Evolutionary conservation across 64 coral and sea anemone genomes (phyloP).

Genomic region (Anthopleura sola): DNA sequence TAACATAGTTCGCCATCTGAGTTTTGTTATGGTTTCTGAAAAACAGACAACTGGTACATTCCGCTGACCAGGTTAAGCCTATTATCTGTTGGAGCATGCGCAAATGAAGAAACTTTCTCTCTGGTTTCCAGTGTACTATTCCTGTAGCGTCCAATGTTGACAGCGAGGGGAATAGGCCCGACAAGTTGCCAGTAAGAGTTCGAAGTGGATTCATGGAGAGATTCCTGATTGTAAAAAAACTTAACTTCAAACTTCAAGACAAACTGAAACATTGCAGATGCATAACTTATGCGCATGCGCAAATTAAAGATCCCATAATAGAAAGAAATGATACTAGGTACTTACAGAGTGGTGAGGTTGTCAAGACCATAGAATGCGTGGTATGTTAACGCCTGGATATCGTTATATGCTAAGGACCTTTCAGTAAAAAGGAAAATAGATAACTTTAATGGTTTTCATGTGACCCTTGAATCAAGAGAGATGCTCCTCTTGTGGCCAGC

Average conservation of each 20-base stretch:
- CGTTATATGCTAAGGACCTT: not conserved
- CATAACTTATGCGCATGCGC: no score
- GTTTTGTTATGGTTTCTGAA: not conserved
- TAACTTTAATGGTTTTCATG: no score
- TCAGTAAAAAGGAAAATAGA: not conserved
- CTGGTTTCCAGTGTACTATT: not conserved
- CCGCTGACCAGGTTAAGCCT: not conserved
- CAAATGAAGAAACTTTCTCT: not conserved
- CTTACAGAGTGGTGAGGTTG: not conserved
- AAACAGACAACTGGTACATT: not conserved
- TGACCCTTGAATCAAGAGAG: no score
- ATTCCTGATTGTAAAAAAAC: not conserved
- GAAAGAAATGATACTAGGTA: not conserved
- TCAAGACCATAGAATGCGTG: not conserved
- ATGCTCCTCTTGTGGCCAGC: no score
- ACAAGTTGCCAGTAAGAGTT: not conserved
- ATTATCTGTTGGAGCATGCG: not conserved
- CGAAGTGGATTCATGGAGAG: not conserved
- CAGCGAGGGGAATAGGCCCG: not conserved
- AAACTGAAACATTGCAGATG: no score
- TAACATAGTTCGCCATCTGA: no score
- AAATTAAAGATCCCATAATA: no score
- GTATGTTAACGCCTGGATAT: not conserved
- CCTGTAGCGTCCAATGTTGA: not conserved
- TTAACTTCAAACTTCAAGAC: no score